Percentiles rank a stretch among this genome's conserved stretches.
These are phyloP conservation scores for Sparidentex hasta DNA, from an alignment of 2,797 vertebrate genomes.

Conservation along the genomic window DNA sequence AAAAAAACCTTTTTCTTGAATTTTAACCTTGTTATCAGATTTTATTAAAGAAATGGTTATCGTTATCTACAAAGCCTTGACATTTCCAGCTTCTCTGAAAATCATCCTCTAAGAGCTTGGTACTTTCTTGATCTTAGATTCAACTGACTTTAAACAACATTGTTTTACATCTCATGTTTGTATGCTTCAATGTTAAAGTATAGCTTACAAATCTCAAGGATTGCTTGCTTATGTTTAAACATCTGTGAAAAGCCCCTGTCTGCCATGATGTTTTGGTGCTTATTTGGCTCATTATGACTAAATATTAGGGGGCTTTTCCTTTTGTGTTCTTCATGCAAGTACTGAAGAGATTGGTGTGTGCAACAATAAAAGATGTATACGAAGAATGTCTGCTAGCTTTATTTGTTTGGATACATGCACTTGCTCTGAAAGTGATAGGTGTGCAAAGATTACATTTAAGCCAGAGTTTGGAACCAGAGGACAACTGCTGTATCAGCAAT, in stretches of 20 bases:
- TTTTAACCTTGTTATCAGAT: background rate
- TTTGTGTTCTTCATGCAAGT: constrained; percentile 68
- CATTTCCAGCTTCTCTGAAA: constrained; percentile 58
- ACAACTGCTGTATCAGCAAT: background rate
- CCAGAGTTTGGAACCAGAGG: background rate
- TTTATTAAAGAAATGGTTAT: constrained; percentile 17
- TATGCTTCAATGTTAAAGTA: constrained; percentile 75
- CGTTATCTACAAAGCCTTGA: constrained; percentile 38
- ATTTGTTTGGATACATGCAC: constrained; percentile 19
- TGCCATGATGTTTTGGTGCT: constrained; percentile 23
- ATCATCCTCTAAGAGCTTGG: constrained; percentile 38
- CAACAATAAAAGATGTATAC: constrained; percentile 77
- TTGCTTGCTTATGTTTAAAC: constrained; percentile 73
- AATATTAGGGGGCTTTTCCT: constrained; percentile 58
- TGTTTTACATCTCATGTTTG: constrained; percentile 66
- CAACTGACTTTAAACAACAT: constrained; percentile 27
- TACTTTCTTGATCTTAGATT: constrained; percentile 32
- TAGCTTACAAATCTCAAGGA: constrained; percentile 62
- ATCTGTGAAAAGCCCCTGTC: constrained; percentile 51
- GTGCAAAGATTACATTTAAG: background rate
- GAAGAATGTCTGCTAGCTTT: constrained; percentile 30
- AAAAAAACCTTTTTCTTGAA: constrained; percentile 1
- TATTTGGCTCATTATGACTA: constrained; percentile 51
- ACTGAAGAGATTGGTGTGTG: constrained; percentile 61
- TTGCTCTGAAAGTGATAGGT: background rate